Evolutionary conservation across 2,888 invertebrate genomes (phyloP), one percentile per base, ranked within the genome.

Genomic region (Drosophila emarginata): DNA sequence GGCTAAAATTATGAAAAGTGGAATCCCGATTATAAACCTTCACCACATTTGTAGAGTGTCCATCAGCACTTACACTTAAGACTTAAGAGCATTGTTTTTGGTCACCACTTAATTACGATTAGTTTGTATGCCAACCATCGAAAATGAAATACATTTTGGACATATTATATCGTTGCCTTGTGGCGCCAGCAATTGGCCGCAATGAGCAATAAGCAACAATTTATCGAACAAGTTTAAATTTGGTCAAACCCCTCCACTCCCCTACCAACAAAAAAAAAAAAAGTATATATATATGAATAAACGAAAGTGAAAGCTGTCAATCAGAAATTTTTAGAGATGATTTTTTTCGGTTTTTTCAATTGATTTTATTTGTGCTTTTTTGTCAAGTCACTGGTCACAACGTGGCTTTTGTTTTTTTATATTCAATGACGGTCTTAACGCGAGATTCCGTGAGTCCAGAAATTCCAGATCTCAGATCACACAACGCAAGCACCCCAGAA

Each of bases 51-150:
- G 11, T 11, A 32, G 11, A 32, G 32, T 32, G 32, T 32, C 51
- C 51, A 23, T 51, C n/a, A 4, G n/a, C 51, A 32, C 32, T 32
- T 32, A 28, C 23, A 28, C 28, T 28, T 28, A 11, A 9, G 21
- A 50, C 11, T 6, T 21, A 9, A 50, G 21, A 11, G 2, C 12
- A 12, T 23, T 12, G 5, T 51, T 12, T 26, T 52, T 57, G 56
- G 77, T 70, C 45, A 70, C 57, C 64, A 70, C 77, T 77, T 84
- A 86, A 86, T 86, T 80, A 68, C 67, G 78, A 76, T 64, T 71
- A 57, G 76, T 70, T 80, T 83, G 72, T 76, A 80, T 83, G 84
- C 79, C 18, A 45, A 72, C 21, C 21, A 53, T 28, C 75, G 50
- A 64, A 64, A 36, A 39, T 2, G 37, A 18, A 2, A 61, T 67